These are phyloP conservation scores for Athrips mouffetella DNA, from an alignment of 2,888 invertebrate species.

Conservation along the genomic window DNA sequence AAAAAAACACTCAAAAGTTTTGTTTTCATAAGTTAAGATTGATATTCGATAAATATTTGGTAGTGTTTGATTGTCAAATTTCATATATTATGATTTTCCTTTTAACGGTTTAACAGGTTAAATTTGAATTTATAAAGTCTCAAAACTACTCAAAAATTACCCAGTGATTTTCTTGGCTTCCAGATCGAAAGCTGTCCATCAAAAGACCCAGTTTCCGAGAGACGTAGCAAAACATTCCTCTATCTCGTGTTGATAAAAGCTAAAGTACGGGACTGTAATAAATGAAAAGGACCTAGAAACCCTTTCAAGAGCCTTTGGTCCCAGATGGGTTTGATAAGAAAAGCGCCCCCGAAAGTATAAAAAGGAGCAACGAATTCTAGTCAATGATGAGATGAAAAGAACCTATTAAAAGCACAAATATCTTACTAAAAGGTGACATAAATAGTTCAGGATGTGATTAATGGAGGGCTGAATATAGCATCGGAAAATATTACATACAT, in stretches of 20 bases:
- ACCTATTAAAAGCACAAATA: neutral
- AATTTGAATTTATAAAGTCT: too few relatives aligned
- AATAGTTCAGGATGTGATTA: neutral
- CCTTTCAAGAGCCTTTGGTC: slow-evolving; percentile 36
- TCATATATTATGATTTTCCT: too few relatives aligned
- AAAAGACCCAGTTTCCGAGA: neutral
- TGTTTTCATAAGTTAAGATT: too few relatives aligned
- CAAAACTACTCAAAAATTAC: too few relatives aligned
- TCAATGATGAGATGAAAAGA: neutral
- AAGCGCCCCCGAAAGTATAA: slow-evolving; percentile 6
- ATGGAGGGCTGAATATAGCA: too few relatives aligned
- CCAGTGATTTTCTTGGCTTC: too few relatives aligned
- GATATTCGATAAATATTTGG: too few relatives aligned
- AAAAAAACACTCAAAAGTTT: too few relatives aligned
- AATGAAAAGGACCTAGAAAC: slow-evolving; percentile 40
- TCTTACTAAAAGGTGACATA: neutral
- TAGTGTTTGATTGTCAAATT: too few relatives aligned
- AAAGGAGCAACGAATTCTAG: neutral
- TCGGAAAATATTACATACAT: too few relatives aligned
- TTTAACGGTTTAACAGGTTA: too few relatives aligned
- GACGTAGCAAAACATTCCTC: slow-evolving; percentile 13
- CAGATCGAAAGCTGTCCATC: too few relatives aligned
- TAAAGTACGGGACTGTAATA: slow-evolving; percentile 36
- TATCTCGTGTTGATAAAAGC: slow-evolving; percentile 35
- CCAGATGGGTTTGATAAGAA: slow-evolving; percentile 48